Evolutionary conservation across 2,113 vertebrate genomes (phyloP).

Genomic region (Sylvilagus bachmani): DNA sequence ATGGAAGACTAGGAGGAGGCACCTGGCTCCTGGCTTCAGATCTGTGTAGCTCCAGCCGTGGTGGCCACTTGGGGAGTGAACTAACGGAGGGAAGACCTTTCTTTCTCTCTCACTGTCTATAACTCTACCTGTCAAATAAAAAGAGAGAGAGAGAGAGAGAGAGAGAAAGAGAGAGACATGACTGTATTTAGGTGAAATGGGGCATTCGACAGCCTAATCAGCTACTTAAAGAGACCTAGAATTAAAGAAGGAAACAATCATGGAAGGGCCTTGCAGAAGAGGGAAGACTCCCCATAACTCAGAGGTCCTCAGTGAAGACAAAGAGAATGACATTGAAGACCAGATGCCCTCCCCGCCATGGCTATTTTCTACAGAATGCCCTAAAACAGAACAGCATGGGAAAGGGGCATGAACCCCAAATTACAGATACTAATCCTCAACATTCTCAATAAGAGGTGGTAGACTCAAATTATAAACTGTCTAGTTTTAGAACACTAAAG

Average conservation of each 20-base stretch:
- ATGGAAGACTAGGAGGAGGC: too few relatives aligned
- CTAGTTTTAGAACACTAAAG: slow-evolving; percentile 38
- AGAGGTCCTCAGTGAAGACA: not conserved
- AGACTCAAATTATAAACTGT: not conserved
- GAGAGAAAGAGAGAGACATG: not conserved
- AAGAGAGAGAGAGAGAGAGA: not conserved
- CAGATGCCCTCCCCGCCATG: not conserved
- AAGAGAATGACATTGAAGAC: not conserved
- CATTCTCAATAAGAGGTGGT: not conserved
- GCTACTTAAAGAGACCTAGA: not conserved
- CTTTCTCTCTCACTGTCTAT: too few relatives aligned
- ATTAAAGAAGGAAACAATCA: not conserved
- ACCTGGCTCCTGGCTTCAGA: too few relatives aligned
- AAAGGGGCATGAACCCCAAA: not conserved
- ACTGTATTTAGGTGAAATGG: not conserved
- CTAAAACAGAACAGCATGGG: too few relatives aligned
- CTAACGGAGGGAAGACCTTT: too few relatives aligned
- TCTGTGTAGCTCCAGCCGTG: too few relatives aligned
- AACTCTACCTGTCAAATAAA: too few relatives aligned
- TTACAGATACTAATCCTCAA: not conserved
- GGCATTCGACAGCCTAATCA: not conserved
- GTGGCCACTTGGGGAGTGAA: too few relatives aligned
- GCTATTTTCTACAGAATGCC: not conserved
- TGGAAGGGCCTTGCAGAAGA: not conserved
- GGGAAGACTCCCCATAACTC: not conserved